Evolutionary conservation across 2,797 vertebrate species (phyloP).

Genomic region (Erithacus rubecula): DNA sequence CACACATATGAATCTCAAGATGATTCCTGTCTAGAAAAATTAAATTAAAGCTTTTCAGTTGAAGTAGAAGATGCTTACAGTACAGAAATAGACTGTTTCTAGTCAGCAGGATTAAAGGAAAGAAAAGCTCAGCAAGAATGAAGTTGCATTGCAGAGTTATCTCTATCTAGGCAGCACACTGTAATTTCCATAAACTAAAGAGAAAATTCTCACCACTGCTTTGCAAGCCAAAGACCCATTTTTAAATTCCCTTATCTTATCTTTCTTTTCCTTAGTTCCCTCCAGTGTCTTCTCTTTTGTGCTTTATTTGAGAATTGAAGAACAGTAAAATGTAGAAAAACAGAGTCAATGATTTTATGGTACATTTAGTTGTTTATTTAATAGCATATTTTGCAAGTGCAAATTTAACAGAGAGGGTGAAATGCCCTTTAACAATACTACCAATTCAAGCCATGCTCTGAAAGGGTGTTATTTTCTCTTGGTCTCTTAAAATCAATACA

Average conservation of each 20-base stretch:
- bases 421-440: background rate
- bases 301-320: background rate
- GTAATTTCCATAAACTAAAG: conserved; percentile 33
- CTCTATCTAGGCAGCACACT: conserved; percentile 34
- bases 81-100: conserved; percentile 57
- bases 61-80: conserved; percentile 30
- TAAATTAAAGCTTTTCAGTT: conserved; percentile 51
- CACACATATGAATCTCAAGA: background rate
- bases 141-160: conserved; percentile 11
- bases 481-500: background rate
- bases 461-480: background rate
- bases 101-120: conserved; percentile 39
- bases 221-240: conserved; percentile 6
- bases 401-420: background rate
- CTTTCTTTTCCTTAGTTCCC: background rate
- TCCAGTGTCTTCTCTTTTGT: background rate
- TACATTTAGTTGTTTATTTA: background rate
- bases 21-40: conserved; percentile 37
- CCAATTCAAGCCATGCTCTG: background rate
- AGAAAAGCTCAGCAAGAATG: conserved; percentile 57
- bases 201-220: background rate
- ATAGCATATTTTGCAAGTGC: background rate
- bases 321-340: background rate
- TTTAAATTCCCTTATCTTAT: background rate
- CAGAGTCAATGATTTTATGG: background rate